These are phyloP conservation scores for Osmerus eperlanus DNA, from an alignment of 2,113 vertebrate genomes.

Conservation along the genomic window DNA sequence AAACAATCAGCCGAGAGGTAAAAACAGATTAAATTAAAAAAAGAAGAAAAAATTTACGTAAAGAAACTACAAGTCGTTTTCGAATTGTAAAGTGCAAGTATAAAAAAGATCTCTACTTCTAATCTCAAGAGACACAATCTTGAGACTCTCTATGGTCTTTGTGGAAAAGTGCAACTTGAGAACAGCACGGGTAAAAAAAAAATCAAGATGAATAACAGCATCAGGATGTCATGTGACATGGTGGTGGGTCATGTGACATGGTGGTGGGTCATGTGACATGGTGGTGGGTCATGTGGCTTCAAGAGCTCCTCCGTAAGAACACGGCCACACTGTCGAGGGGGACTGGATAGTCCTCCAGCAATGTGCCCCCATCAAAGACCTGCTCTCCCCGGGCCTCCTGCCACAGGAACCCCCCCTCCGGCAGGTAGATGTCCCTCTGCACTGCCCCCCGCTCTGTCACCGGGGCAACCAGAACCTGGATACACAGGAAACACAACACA, in stretches of 20 bases:
- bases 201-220: conserved; percentile 53
- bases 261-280: no score
- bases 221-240: conserved; percentile 20
- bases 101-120: conserved; percentile 60
- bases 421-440: conserved; percentile 82
- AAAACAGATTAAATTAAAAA: conserved; percentile 54
- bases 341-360: conserved; percentile 77
- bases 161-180: conserved; percentile 76
- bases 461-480: conserved; percentile 84
- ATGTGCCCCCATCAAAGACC: conserved; percentile 83
- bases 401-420: conserved; percentile 78
- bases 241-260: no score
- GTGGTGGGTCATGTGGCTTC: conserved; percentile 48
- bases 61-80: conserved; percentile 57
- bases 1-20: conserved; percentile 63
- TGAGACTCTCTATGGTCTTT: conserved; percentile 69
- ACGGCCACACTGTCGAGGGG: conserved; percentile 76
- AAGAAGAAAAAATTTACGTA: conserved; percentile 33
- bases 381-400: conserved; percentile 74
- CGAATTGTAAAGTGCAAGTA: conserved; percentile 78
- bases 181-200: conserved; percentile 59
- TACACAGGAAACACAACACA: conserved; percentile 22
- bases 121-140: conserved; percentile 56
- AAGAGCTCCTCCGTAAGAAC: conserved; percentile 69
- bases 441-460: conserved; percentile 77